Conservation (phyloP, 2,888 invertebrate genomes). For the Panorpa germanica region DNA sequence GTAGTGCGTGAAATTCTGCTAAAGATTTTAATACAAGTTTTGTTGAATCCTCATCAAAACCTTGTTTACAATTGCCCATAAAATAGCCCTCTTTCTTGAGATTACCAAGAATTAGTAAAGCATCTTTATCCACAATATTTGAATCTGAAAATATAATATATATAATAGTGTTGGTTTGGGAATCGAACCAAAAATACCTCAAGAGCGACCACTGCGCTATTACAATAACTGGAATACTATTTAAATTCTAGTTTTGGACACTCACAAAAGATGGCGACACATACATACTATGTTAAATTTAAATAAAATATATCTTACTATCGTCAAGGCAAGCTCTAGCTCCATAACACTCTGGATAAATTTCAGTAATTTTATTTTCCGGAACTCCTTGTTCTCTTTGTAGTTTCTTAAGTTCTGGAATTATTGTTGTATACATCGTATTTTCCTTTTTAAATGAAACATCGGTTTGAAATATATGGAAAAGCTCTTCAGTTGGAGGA, state of each 20-base stretch:
- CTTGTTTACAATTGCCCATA: conserved; percentile 27
- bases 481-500: conserved; percentile 31
- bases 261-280: too few relatives aligned
- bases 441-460: conserved; percentile 36
- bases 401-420: conserved; percentile 27
- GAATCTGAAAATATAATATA: too few relatives aligned
- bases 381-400: conserved; percentile 27
- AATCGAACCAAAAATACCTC: too few relatives aligned
- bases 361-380: conserved; percentile 23
- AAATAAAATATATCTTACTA: too few relatives aligned
- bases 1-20: conserved; percentile 35
- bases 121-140: conserved; percentile 30
- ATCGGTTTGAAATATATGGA: conserved; percentile 30
- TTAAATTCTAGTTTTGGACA: too few relatives aligned
- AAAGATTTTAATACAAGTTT: conserved; percentile 26
- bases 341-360: conserved; percentile 33
- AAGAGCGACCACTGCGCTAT: too few relatives aligned
- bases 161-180: too few relatives aligned
- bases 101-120: conserved; percentile 36
- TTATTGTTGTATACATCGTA: conserved; percentile 28
- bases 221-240: too few relatives aligned
- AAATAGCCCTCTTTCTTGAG: conserved; percentile 28
- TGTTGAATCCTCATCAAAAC: conserved; percentile 29
- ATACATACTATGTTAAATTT: too few relatives aligned
- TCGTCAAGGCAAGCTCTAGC: conserved; percentile 26